Conservation (phyloP, 2,797 vertebrate genomes). For the Scleropages formosus region DNA sequence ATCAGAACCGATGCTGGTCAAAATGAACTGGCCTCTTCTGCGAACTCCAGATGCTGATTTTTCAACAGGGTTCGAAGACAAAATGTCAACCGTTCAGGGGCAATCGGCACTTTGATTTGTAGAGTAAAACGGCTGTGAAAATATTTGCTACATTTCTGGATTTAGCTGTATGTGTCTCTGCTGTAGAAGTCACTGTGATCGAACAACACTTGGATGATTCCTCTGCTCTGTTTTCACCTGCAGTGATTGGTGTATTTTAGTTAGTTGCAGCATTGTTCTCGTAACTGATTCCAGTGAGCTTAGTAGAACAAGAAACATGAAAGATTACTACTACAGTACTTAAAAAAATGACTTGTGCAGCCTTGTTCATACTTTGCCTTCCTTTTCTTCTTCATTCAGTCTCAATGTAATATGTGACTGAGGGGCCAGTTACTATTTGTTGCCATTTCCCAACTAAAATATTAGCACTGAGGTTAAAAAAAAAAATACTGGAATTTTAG, state of each 20-base stretch:
- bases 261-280: not conserved
- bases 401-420: not conserved
- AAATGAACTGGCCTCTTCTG: constrained; percentile 21
- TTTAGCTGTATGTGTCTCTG: not conserved
- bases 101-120: constrained; percentile 6
- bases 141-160: constrained; percentile 11
- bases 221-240: not conserved
- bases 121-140: constrained; percentile 27
- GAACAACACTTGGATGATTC: not conserved
- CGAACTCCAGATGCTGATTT: not conserved
- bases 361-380: not conserved
- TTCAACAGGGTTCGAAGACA: constrained; percentile 16
- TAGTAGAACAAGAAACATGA: not conserved
- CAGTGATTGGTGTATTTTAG: constrained; percentile 1
- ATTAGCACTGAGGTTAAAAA: not conserved
- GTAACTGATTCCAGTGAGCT: constrained; percentile 3
- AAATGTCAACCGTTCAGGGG: constrained; percentile 26
- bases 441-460: not conserved
- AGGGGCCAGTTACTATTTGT: not conserved
- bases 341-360: not conserved
- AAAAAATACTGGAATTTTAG: not conserved
- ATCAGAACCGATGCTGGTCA: not conserved
- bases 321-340: not conserved
- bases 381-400: not conserved
- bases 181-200: constrained; percentile 20